phyloP scores from a whole-genome alignment of 2,113 vertebrate genomes.

The Rhagologus leucostigma region DNA sequence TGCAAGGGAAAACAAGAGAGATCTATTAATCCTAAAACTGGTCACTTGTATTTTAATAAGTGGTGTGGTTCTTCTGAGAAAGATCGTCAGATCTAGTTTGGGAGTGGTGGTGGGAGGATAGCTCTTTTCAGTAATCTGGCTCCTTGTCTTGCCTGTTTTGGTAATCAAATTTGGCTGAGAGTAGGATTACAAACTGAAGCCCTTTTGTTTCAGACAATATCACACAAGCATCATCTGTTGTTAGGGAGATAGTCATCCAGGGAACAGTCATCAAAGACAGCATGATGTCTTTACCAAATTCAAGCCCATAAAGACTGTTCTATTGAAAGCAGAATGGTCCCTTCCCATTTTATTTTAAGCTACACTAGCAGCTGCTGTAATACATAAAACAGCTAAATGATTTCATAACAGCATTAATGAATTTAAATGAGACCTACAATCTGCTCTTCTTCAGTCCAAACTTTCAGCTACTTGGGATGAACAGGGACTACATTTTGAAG shows the following conservation, averaged over 20 bases:
- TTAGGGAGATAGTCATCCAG: slow-evolving; percentile 23
- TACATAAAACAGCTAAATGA: slow-evolving; percentile 5
- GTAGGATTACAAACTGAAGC: slow-evolving; percentile 10
- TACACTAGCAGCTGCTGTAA: slow-evolving; percentile 9
- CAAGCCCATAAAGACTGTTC: background rate
- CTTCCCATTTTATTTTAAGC: slow-evolving; percentile 36
- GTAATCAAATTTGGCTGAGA: background rate
- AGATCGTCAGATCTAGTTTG: background rate
- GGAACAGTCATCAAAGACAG: slow-evolving; percentile 14
- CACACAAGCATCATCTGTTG: slow-evolving; percentile 35
- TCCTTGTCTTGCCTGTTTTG: background rate
- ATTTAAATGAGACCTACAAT: slow-evolving; percentile 25
- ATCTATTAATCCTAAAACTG: background rate
- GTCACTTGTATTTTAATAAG: background rate
- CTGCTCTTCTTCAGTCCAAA: background rate
- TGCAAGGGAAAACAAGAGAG: background rate
- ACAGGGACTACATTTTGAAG: background rate
- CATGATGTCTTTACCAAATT: slow-evolving; percentile 9
- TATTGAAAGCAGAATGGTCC: background rate
- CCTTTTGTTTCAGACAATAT: slow-evolving; percentile 30
- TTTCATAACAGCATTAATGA: slow-evolving; percentile 39
- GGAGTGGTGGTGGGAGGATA: background rate
- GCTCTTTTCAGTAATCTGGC: background rate
- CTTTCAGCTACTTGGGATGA: background rate
- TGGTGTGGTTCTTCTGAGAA: background rate